These are phyloP conservation scores for Syrphus vitripennis DNA, from an alignment of 2,888 invertebrate species.

Conservation along the genomic window DNA sequence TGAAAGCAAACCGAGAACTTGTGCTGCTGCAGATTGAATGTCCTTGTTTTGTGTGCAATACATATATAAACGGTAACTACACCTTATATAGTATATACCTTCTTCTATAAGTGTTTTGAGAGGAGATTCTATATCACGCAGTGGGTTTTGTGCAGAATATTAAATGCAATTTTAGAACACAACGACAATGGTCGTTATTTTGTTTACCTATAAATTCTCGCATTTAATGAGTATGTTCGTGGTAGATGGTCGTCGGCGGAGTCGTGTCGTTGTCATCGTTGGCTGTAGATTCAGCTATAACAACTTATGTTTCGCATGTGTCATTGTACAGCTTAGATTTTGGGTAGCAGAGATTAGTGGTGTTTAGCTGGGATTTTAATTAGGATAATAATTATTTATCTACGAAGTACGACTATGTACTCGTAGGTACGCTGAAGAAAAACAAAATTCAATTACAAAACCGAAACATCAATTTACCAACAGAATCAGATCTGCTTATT, in stretches of 20 bases:
- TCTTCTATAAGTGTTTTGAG: not conserved
- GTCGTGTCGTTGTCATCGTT: not conserved
- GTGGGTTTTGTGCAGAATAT: slow-evolving; percentile 12
- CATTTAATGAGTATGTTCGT: slow-evolving; percentile 27
- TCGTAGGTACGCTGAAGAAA: not conserved
- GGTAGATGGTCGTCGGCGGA: not conserved
- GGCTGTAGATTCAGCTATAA: not conserved
- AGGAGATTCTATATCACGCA: slow-evolving; percentile 10
- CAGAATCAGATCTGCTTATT: too few species aligned
- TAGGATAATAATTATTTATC: slow-evolving; percentile 10
- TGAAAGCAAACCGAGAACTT: not conserved
- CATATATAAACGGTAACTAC: slow-evolving; percentile 4
- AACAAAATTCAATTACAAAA: not conserved
- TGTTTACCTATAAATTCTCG: slow-evolving; percentile 4
- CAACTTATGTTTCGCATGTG: not conserved
- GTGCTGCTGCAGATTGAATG: slow-evolving; percentile 5
- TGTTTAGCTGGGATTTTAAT: slow-evolving; percentile 13
- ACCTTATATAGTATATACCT: not conserved
- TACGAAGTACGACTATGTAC: not conserved
- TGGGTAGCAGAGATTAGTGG: not conserved
- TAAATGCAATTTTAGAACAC: slow-evolving; percentile 19
- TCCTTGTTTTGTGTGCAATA: slow-evolving; percentile 11
- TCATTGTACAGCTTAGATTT: not conserved
- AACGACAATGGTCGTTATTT: slow-evolving; percentile 16
- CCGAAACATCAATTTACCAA: not conserved